Evolutionary conservation across 2,113 vertebrate genomes (phyloP), one percentile per base, ranked within the genome.

Genomic region (Pholis gunnellus): DNA sequence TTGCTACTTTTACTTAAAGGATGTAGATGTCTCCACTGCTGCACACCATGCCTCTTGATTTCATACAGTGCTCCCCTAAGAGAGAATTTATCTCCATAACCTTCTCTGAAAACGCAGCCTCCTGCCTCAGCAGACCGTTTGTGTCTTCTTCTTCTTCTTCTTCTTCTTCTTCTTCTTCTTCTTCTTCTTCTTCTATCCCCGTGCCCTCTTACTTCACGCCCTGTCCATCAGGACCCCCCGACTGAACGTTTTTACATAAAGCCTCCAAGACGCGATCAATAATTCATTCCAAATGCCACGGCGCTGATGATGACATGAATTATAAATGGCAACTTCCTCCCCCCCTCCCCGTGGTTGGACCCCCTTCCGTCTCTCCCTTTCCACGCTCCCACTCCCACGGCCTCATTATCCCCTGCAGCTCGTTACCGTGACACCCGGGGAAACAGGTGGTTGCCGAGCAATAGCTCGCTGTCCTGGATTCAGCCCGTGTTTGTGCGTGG

Each of bases 231-330:
- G 44, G 59, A 78, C 70, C 50, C 60, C 65, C 81, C 38, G 17
- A 79, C 87, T 89, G 86, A 87, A 91, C 83, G 79, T 93, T 94
- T 94, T 94, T 91, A 94, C 93, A 93, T 90, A 91, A 93, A 92
- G 88, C 93, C 93, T 92, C 91, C 85, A 61, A 92, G 91, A 92
- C 73, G 25, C 34, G 65, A 95, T 96, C 89, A 94, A 95, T 96
- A 95, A 95, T 96, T 96, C 91, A 96, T 95, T 79, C 84, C 87
- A 93, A 94, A 94, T 87, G 89, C 91, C 93, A 93, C 90, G 81
- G 89, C 73, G 87, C 91, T 94, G 90, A 95, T 95, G 93, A 94
- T 96, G 86, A 75, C 87, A 95, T 96, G 91, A 95, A 96, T 95
- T 95, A 95, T 96, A 94, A 92, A 96, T 95, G 84, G 83, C 59